Evolutionary conservation across 2,113 vertebrate species (phyloP).

Genomic region (Embiotoca jacksoni): DNA sequence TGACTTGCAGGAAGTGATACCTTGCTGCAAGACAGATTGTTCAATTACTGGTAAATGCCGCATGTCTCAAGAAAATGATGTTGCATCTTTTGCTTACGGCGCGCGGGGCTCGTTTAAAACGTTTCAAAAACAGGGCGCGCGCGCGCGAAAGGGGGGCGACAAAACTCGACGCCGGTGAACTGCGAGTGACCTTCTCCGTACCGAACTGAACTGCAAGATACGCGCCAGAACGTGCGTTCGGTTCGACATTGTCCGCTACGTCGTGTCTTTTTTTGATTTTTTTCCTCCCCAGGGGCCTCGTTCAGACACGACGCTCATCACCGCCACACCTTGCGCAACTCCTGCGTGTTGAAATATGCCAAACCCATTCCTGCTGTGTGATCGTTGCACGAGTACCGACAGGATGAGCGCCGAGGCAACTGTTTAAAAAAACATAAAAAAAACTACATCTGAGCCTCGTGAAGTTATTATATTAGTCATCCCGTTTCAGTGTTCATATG

Average conservation of each 20-base stretch:
- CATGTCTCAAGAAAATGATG: conserved; percentile 7
- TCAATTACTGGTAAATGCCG: conserved; percentile 20
- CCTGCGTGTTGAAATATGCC: conserved; percentile 21
- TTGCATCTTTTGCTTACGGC: neutral
- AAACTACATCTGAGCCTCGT: neutral
- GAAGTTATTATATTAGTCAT: neutral
- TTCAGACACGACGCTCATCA: conserved; percentile 25
- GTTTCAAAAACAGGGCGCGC: neutral
- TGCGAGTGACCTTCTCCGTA: too few species aligned
- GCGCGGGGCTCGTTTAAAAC: neutral
- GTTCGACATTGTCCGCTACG: neutral
- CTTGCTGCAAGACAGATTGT: conserved; percentile 27
- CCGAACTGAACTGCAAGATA: neutral
- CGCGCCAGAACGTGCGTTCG: neutral
- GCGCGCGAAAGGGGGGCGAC: neutral
- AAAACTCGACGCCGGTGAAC: neutral
- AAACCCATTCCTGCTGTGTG: conserved; percentile 2
- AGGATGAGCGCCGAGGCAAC: neutral
- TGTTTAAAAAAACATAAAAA: too few species aligned
- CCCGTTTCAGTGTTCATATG: neutral
- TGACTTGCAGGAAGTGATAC: neutral
- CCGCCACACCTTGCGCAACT: conserved; percentile 45
- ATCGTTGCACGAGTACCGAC: too few species aligned
- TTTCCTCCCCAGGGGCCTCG: neutral
- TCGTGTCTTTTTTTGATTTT: neutral